Percentiles rank a stretch among this genome's conserved stretches.
These are phyloP conservation scores for Eustalomyia histrio DNA, from an alignment of 2,888 invertebrate species.

Conservation along the genomic window DNA sequence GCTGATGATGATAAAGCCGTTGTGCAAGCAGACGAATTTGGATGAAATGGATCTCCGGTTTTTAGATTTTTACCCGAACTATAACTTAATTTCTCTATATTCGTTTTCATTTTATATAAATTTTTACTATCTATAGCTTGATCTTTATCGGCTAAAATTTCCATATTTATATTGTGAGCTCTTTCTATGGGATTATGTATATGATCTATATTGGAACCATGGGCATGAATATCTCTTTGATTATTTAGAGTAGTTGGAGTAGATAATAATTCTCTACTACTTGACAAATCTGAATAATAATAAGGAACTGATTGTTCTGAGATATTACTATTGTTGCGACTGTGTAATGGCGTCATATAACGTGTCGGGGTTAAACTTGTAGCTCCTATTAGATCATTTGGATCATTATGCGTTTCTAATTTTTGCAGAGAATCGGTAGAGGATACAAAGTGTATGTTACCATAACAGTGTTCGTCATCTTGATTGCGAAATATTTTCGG, in stretches of 20 bases:
- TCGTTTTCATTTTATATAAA: slow-evolving; percentile 76
- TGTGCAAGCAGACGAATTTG: slow-evolving; percentile 7
- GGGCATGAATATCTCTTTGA: slow-evolving; percentile 83
- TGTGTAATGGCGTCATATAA: slow-evolving; percentile 81
- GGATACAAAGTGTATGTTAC: slow-evolving; percentile 78
- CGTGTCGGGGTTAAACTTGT: slow-evolving; percentile 69
- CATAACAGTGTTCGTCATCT: slow-evolving; percentile 78
- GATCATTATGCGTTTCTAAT: slow-evolving; percentile 59
- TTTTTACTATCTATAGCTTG: slow-evolving; percentile 79
- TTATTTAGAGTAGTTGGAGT: slow-evolving; percentile 84
- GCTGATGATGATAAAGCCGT: slow-evolving; percentile 37
- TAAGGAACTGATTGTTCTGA: slow-evolving; percentile 88
- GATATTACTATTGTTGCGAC: slow-evolving; percentile 83
- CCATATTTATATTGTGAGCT: slow-evolving; percentile 80
- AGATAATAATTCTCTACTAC: slow-evolving; percentile 69
- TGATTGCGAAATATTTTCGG: slow-evolving; percentile 78
- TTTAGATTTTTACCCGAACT: slow-evolving; percentile 74
- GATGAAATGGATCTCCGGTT: slow-evolving; percentile 67
- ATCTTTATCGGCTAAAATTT: slow-evolving; percentile 85
- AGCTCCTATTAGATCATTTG: slow-evolving; percentile 67
- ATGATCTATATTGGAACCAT: slow-evolving; percentile 74
- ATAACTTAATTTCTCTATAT: slow-evolving; percentile 76
- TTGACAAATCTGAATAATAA: slow-evolving; percentile 87
- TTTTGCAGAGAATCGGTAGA: slow-evolving; percentile 78
- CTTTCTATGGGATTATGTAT: slow-evolving; percentile 81